Base-by-base conservation (phyloP, 2,888 invertebrate genomes). In the Chloroclysta siterata region DNA sequence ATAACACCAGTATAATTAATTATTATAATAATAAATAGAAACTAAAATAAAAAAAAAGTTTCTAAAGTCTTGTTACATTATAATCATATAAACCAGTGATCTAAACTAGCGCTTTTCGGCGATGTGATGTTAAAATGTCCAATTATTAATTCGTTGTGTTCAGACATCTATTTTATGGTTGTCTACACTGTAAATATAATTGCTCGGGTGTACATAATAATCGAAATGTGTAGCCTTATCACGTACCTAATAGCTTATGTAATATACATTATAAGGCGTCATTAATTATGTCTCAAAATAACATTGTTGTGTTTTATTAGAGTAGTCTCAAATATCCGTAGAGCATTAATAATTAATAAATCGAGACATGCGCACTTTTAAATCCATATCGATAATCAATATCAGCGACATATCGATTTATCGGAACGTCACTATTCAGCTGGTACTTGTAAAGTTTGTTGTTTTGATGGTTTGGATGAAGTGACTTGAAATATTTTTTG, bases 341-440 rank as follows among this genome's bases (percentile, higher is more conserved):
- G 52, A 52, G 48, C 51, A 44, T 54, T 1, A n/a, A n/a, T n/a
- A n/a, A n/a, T n/a, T n/a, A n/a, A n/a, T 17, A 28, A 57, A 60
- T 57, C 5, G 64, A 66, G 63, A 60, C 66, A 59, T 58, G 58
- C 63, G 53, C 63, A 36, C 13, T 14, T 39, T 29, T 15, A 3
- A 17, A 60, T 65, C 66, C 76, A 75, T 75, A 74, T 73, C 75
- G 73, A 70, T 64, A 60, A 61, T 61, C 60, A 57, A 77, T 79
- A 77, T 77, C 77, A 76, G 58, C 51, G 54, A 78, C 78, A 78
- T 78, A 79, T 79, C 79, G 72, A 63, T 66, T 54, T 52, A 58
- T 50, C 28, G 66, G 64, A 53, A 52, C 65, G 56, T 60, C 67
- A 47, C 63, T 66, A 44, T 14, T 51, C 51, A 41, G 39, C 36